A percentile compares a stretch with the other conserved stretches of the same genome.
Conservation (phyloP, 2,113 vertebrate genomes). For the Lepus timidus region DNA sequence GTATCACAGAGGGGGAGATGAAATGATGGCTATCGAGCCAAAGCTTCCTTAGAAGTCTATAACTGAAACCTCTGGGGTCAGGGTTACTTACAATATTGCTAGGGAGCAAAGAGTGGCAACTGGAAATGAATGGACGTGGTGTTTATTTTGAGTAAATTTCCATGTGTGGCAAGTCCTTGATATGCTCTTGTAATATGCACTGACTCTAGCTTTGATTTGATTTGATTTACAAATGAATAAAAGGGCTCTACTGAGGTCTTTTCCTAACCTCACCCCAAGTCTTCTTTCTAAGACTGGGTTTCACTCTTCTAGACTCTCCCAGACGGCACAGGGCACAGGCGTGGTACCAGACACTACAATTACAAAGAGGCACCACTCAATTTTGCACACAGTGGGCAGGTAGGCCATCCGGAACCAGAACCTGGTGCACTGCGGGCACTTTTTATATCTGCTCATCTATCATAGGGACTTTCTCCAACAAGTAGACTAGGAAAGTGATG, state of each 20-base stretch:
- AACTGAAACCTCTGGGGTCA: neutral
- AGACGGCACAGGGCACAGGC: neutral
- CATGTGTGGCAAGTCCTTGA: neutral
- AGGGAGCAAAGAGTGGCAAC: neutral
- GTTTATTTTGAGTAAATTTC: neutral
- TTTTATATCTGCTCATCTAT: neutral
- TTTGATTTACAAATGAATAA: neutral
- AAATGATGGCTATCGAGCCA: neutral
- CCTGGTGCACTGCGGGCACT: neutral
- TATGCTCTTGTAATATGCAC: neutral
- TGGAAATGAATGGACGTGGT: neutral
- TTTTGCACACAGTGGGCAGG: neutral
- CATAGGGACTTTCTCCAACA: neutral
- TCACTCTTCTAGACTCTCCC: neutral
- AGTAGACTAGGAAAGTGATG: neutral
- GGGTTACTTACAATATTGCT: neutral
- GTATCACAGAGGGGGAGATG: neutral
- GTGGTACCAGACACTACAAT: accelerated
- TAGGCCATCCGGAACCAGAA: neutral
- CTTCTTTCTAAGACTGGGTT: neutral
- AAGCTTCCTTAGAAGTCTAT: neutral
- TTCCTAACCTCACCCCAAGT: neutral
- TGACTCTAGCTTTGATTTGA: neutral
- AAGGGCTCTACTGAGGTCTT: neutral
- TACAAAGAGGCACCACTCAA: neutral